phyloP scores from a whole-genome alignment of 2,797 vertebrate species.

The Ambastaia sidthimunki region DNA sequence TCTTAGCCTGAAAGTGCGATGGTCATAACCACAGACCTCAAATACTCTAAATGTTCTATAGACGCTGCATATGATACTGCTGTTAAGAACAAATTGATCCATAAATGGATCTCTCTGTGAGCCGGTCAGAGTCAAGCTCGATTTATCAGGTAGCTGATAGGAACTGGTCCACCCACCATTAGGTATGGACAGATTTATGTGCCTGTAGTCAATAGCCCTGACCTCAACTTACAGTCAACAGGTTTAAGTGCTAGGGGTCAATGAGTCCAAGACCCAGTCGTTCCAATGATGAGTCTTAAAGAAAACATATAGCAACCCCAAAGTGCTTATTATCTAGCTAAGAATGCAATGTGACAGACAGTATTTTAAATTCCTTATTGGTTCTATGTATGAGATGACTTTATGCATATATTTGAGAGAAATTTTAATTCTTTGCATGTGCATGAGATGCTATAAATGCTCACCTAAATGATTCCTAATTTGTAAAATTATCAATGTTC shows the following conservation, averaged over 20 bases:
- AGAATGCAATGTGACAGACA: not conserved
- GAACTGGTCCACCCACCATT: not conserved
- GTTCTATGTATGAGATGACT: too few relatives aligned
- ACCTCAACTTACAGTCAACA: conserved; percentile 41
- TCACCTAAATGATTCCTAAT: not conserved
- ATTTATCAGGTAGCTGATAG: conserved; percentile 39
- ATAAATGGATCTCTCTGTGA: conserved; percentile 18
- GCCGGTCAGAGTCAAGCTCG: not conserved
- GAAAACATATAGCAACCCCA: not conserved
- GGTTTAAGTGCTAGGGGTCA: conserved; percentile 51
- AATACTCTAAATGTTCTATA: conserved; percentile 10
- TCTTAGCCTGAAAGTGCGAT: conserved; percentile 14
- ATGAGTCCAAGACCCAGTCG: conserved; percentile 20
- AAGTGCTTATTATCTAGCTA: not conserved
- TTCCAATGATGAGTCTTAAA: conserved; percentile 5
- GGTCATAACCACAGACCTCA: conserved; percentile 43
- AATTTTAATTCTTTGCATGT: not conserved
- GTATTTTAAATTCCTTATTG: not conserved
- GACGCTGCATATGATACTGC: not conserved
- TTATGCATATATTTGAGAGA: not conserved
- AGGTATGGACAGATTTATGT: conserved; percentile 41
- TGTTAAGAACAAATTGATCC: conserved; percentile 25
- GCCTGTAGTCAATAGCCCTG: conserved; percentile 27
- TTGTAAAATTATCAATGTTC: not conserved
- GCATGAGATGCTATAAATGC: not conserved